Conservation (phyloP, 2,888 invertebrate genomes). For the Acanthacorydalis orientalis region DNA sequence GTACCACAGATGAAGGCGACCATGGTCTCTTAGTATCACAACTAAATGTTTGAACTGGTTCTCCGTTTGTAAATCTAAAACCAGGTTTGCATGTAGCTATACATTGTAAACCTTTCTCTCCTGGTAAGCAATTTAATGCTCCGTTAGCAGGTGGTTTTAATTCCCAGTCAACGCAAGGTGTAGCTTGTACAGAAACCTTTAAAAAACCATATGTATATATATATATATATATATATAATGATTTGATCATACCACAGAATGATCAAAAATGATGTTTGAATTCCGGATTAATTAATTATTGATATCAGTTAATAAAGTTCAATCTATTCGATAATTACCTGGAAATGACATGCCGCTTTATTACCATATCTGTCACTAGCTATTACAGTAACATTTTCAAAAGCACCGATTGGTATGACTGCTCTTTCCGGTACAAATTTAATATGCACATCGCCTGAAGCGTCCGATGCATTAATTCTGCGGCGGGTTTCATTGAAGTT, state of each 20-base stretch:
- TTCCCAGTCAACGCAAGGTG: slow-evolving; percentile 91
- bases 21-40: slow-evolving; percentile 70
- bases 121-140: slow-evolving; percentile 69
- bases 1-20: slow-evolving; percentile 78
- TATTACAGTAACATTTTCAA: slow-evolving; percentile 82
- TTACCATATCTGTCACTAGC: slow-evolving; percentile 80
- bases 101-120: slow-evolving; percentile 70
- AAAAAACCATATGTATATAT: slow-evolving; percentile 9
- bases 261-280: too few species aligned
- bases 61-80: slow-evolving; percentile 80
- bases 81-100: slow-evolving; percentile 80
- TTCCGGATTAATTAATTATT: too few species aligned
- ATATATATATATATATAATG: too few species aligned
- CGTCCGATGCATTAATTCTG: slow-evolving; percentile 72
- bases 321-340: slow-evolving; percentile 31
- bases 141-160: slow-evolving; percentile 78
- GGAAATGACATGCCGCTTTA: slow-evolving; percentile 80
- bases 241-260: too few species aligned
- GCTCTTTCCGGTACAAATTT: slow-evolving; percentile 71
- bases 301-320: too few species aligned
- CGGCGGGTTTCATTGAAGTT: slow-evolving; percentile 81
- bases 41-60: slow-evolving; percentile 69
- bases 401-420: slow-evolving; percentile 68
- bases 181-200: slow-evolving; percentile 74
- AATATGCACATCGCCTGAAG: slow-evolving; percentile 74